phyloP scores from a whole-genome alignment of 2,797 vertebrate species.

The Syngnathus acus region DNA sequence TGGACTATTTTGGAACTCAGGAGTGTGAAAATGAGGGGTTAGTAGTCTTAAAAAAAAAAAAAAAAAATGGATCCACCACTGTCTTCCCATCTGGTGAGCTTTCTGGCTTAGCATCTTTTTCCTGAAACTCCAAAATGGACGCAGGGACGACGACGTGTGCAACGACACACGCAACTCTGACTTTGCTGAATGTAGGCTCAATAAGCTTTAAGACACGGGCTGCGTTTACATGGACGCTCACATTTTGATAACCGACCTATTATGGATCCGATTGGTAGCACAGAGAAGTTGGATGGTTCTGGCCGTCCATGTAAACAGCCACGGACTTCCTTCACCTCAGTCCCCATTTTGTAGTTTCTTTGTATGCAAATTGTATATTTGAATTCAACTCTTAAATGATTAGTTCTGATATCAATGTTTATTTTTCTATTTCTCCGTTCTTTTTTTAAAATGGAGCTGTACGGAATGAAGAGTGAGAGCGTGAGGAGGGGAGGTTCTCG shows the following conservation, averaged over 20 bases:
- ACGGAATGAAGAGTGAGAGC: slow-evolving; percentile 31
- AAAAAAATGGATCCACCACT: slow-evolving; percentile 18
- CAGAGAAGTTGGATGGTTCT: slow-evolving; percentile 15
- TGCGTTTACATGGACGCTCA: slow-evolving; percentile 10
- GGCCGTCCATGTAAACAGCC: slow-evolving; percentile 32
- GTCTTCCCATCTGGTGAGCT: slow-evolving; percentile 53
- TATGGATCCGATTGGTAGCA: neutral
- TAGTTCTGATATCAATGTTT: slow-evolving; percentile 70
- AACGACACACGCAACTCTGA: slow-evolving; percentile 27
- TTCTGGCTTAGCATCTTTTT: slow-evolving; percentile 32
- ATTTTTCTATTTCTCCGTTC: slow-evolving; percentile 65
- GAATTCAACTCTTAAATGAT: slow-evolving; percentile 64
- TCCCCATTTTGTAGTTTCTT: slow-evolving; percentile 53
- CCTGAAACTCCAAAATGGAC: slow-evolving; percentile 17
- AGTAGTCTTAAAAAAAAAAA: slow-evolving; percentile 53
- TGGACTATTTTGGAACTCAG: slow-evolving; percentile 54
- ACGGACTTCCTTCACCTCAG: slow-evolving; percentile 29
- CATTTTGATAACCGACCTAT: too few species aligned
- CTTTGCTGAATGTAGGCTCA: slow-evolving; percentile 59
- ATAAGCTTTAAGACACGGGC: slow-evolving; percentile 57
- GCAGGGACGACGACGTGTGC: slow-evolving; percentile 17
- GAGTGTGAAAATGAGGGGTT: slow-evolving; percentile 54
- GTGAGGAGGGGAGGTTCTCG: slow-evolving; percentile 37
- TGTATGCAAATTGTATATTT: slow-evolving; percentile 70
- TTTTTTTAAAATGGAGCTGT: slow-evolving; percentile 49